Conservation (phyloP, 2,888 invertebrate genomes). For the Amiota mariae region DNA sequence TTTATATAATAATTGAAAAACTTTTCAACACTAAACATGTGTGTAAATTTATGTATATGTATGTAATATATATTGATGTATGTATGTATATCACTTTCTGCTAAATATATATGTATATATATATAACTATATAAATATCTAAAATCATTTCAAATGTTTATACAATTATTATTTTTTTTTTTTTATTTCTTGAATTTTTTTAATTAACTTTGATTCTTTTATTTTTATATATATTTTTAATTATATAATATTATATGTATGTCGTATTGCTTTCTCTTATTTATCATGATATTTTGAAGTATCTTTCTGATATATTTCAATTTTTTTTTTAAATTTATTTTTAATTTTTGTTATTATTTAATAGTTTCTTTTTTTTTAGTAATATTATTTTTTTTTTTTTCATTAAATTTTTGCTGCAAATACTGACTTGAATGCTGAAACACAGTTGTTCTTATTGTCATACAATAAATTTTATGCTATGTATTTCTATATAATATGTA, state of each 20-base stretch:
- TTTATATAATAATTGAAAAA: neutral
- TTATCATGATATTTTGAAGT: slow-evolving; percentile 34
- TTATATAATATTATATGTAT: slow-evolving; percentile 28
- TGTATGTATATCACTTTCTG: slow-evolving; percentile 61
- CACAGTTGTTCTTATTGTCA: slow-evolving; percentile 71
- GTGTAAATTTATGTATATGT: slow-evolving; percentile 19
- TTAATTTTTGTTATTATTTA: slow-evolving; percentile 30
- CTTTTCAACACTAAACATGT: slow-evolving; percentile 24
- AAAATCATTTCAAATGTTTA: slow-evolving; percentile 42
- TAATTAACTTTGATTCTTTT: slow-evolving; percentile 10
- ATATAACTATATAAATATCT: slow-evolving; percentile 54
- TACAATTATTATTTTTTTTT: slow-evolving; percentile 14
- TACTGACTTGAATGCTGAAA: slow-evolving; percentile 69
- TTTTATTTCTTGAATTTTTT: slow-evolving; percentile 44
- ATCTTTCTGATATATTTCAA: slow-evolving; percentile 13
- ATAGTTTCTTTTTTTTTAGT: slow-evolving; percentile 26
- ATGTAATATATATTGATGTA: slow-evolving; percentile 39
- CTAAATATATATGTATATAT: slow-evolving; percentile 54
- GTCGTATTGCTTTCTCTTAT: slow-evolving; percentile 50
- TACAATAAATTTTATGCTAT: slow-evolving; percentile 58
- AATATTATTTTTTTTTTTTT: slow-evolving; percentile 53
- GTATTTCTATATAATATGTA: slow-evolving; percentile 2
- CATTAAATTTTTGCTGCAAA: slow-evolving; percentile 64
- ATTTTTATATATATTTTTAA: slow-evolving; percentile 27
- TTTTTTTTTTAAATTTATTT: slow-evolving; percentile 41